phyloP scores from a whole-genome alignment of 2,113 vertebrate genomes.

The Dasypus novemcinctus region DNA sequence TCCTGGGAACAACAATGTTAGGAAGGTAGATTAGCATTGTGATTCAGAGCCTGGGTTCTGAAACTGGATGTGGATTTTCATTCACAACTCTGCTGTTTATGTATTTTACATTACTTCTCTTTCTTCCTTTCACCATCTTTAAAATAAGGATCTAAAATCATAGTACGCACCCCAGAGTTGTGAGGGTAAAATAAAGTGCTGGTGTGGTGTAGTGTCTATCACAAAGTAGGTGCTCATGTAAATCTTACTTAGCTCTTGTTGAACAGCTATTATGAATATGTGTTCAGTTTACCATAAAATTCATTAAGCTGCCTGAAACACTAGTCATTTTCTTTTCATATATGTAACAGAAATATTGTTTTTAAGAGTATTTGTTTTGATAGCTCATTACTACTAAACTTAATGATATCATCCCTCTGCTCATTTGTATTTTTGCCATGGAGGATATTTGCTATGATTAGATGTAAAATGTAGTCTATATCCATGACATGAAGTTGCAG shows the following conservation, averaged over 20 bases:
- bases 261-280: not conserved
- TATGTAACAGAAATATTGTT: not conserved
- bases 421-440: not conserved
- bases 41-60: not conserved
- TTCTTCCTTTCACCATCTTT: not conserved
- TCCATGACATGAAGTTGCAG: not conserved
- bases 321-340: not conserved
- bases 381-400: not conserved
- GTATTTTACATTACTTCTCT: not conserved
- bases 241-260: not conserved
- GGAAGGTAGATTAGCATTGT: not conserved
- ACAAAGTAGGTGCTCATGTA: not conserved
- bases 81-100: not conserved
- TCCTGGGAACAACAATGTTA: not conserved
- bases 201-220: not conserved
- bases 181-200: not conserved
- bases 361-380: not conserved
- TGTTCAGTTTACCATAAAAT: not conserved
- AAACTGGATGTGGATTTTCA: not conserved
- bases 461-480: not conserved
- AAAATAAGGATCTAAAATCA: slow-evolving; percentile 8
- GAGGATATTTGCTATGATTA: not conserved
- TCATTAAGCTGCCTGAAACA: not conserved
- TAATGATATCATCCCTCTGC: not conserved
- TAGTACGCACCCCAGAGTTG: not conserved